Evolutionary conservation across 2,888 invertebrate genomes (phyloP).

Genomic region (Epinotia demarniana): DNA sequence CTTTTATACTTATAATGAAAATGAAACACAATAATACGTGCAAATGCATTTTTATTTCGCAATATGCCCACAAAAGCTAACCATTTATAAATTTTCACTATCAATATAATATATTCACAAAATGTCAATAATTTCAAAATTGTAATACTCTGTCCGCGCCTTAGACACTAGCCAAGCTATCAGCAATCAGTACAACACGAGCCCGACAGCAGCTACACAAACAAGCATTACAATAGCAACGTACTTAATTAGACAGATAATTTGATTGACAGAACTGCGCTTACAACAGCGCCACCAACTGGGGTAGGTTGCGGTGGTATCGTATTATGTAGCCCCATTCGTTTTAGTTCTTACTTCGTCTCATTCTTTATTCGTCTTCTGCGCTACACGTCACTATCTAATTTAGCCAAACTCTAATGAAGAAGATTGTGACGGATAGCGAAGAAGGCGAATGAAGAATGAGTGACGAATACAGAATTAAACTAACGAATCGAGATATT

Average conservation of each 20-base stretch:
- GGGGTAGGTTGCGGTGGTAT: neutral
- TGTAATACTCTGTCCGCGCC: constrained; percentile 17
- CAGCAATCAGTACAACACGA: neutral
- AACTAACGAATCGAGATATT: too few species aligned
- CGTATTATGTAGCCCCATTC: too few species aligned
- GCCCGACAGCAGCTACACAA: neutral
- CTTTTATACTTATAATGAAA: constrained; percentile 50
- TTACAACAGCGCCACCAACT: neutral
- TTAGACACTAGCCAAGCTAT: neutral
- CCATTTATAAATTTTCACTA: constrained; percentile 77
- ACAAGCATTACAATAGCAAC: neutral
- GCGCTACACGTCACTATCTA: too few species aligned
- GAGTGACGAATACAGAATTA: too few species aligned
- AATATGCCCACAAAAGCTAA: constrained; percentile 84
- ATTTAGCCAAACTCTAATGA: too few species aligned
- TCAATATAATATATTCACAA: constrained; percentile 75
- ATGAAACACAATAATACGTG: constrained; percentile 68
- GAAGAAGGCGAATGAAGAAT: too few species aligned
- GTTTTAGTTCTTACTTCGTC: too few species aligned
- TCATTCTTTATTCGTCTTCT: too few species aligned
- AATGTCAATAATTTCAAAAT: constrained; percentile 57
- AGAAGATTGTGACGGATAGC: too few species aligned
- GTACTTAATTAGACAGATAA: neutral
- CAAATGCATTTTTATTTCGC: constrained; percentile 80
- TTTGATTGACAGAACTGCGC: neutral